Percentiles rank a stretch among this genome's conserved stretches.
Conservation (phyloP, 1,140 invertebrate species). For the Drosophila sp. region DNA sequence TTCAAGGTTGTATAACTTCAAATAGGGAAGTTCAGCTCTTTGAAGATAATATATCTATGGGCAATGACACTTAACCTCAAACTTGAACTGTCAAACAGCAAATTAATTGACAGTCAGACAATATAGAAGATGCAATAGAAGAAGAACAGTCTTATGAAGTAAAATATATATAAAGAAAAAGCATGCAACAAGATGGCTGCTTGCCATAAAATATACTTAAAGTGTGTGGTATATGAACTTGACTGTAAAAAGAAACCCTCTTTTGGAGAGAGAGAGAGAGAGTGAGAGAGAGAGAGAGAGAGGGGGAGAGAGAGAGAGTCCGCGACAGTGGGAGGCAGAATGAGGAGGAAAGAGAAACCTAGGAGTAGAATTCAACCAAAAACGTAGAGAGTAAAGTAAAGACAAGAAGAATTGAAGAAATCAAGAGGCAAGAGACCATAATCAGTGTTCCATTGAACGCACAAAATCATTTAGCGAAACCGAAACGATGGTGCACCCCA, state of each 20-base stretch:
- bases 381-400: constrained; percentile 57
- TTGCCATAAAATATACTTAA: constrained; percentile 63
- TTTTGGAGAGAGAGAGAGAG: not conserved
- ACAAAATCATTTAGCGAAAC: constrained; percentile 85
- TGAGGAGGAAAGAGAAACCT: not conserved
- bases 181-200: constrained; percentile 60
- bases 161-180: not conserved
- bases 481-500: constrained; percentile 73
- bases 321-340: too few species aligned
- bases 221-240: constrained; percentile 77
- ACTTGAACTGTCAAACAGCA: constrained; percentile 63
- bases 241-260: constrained; percentile 42
- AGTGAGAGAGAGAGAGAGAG: not conserved
- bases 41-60: constrained; percentile 32
- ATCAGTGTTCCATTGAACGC: constrained; percentile 84
- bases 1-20: too few species aligned
- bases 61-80: constrained; percentile 59
- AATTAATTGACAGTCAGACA: constrained; percentile 67
- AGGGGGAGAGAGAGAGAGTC: not conserved
- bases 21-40: too few species aligned
- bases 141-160: not conserved
- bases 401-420: constrained; percentile 56
- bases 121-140: constrained; percentile 15
- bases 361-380: constrained; percentile 59
- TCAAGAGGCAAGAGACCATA: constrained; percentile 75